Base-by-base conservation (phyloP, 2,797 vertebrate species). In the Borostomias antarcticus region DNA sequence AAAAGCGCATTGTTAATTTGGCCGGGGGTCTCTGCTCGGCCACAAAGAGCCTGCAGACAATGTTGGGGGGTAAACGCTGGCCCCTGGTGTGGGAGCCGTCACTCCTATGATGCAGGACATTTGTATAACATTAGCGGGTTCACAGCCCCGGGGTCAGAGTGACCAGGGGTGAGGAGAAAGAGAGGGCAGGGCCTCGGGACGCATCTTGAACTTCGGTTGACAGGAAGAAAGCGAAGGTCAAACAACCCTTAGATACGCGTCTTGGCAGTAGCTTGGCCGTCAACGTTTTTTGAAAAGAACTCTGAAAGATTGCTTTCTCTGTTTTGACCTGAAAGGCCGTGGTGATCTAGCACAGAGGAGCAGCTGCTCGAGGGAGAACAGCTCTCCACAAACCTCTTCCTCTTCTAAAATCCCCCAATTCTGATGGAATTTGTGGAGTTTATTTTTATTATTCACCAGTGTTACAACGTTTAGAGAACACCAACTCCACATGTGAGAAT, bases 71-170 rank as follows among this genome's bases (percentile, higher is more conserved):
- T 71, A 68, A 80, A 61, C 48, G 68, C 67, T 73, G 19, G 56
- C 51, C 53, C 66, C 70, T 77, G 61, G 68, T 69, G 62, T 32
- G 4, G 61, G 64, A 76, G 57, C 76, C 73, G 79, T 83, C 85
- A 65, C 75, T 75, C 69, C 70, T 51, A 56, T 83, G 85, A 85
- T 43, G 70, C 80, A 77, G 80, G 70, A 70, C 82, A 74, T 89
- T 86, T 88, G 82, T 85, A 84, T 83, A 86, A 86, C 82, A 83
- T 81, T 87, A 87, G 70, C 23, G 47, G 73, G 83, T 80, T 83
- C 81, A 70, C 33, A 30, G 69, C 79, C 73, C n/a, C 71, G 62
- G 64, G 62, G 85, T 80, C 85, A 72, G 68, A 70, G 68, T 56
- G 70, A 63, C 35, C 54, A 3, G 28, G 10, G n/a, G 1, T 35